Percentiles rank a stretch among this genome's conserved stretches.
Conservation (phyloP, 2,888 invertebrate species). For the Pyralis farinalis region DNA sequence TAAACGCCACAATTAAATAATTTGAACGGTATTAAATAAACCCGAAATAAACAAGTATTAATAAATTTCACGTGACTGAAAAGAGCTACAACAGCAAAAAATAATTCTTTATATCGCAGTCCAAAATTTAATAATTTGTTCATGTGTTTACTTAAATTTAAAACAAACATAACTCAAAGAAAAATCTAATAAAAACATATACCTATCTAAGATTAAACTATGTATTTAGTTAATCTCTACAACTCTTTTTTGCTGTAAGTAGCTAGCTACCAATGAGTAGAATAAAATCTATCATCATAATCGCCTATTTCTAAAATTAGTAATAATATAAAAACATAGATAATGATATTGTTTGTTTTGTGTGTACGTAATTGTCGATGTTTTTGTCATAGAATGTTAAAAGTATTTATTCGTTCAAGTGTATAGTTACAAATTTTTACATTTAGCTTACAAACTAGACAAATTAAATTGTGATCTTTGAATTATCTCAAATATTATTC, state of each 20-base stretch:
- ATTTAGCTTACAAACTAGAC: background rate
- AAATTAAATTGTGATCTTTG: background rate
- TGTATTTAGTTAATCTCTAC: too few relatives aligned
- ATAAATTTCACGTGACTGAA: too few relatives aligned
- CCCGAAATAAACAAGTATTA: slow-evolving; percentile 15
- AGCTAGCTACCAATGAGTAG: slow-evolving; percentile 13
- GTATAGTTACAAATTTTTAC: slow-evolving; percentile 2
- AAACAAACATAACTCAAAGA: too few relatives aligned
- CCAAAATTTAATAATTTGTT: too few relatives aligned
- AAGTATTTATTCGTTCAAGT: background rate
- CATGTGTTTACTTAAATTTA: too few relatives aligned
- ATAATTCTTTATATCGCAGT: too few relatives aligned
- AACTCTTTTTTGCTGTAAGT: too few relatives aligned
- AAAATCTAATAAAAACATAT: too few relatives aligned
- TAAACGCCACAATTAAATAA: slow-evolving; percentile 31
- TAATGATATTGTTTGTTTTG: slow-evolving; percentile 28
- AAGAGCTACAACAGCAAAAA: too few relatives aligned
- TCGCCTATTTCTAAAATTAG: slow-evolving; percentile 26
- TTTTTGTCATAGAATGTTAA: slow-evolving; percentile 12
- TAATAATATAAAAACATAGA: slow-evolving; percentile 20
- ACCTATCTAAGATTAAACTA: too few relatives aligned
- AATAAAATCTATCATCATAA: slow-evolving; percentile 31
- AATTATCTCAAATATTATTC: too few relatives aligned
- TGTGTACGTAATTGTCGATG: slow-evolving; percentile 21
- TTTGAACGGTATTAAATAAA: slow-evolving; percentile 32